Evolutionary conservation across 23 tunicate species (phyloP).

Genomic region (Trididemnum miniatum): DNA sequence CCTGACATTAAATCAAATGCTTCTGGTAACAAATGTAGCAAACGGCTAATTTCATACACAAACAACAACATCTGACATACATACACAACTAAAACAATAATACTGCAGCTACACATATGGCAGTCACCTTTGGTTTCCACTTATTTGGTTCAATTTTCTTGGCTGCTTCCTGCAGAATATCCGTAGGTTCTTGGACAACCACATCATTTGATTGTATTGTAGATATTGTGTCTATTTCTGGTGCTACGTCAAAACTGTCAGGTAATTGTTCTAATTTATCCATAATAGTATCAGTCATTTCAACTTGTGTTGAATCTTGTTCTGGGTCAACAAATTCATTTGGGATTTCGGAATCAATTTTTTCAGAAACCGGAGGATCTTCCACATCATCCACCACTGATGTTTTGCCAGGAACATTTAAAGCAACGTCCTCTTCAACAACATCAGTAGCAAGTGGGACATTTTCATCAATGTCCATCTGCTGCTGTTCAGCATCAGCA

Average conservation of each 20-base stretch:
- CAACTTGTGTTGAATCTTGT: background rate
- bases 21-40: too few species aligned
- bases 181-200: conserved; percentile 6
- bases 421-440: conserved; percentile 3
- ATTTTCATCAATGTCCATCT: background rate
- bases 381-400: background rate
- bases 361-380: background rate
- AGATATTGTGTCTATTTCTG: background rate
- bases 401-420: background rate
- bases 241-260: background rate
- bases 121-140: conserved; percentile 27
- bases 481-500: background rate
- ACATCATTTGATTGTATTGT: background rate
- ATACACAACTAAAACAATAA: too few species aligned
- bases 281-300: background rate
- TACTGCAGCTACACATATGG: too few species aligned
- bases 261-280: conserved; percentile 17
- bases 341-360: background rate
- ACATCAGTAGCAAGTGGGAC: background rate
- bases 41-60: too few species aligned
- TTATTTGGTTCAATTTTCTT: conserved; percentile 33
- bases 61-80: too few species aligned
- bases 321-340: background rate
- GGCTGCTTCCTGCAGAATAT: conserved; percentile 26
- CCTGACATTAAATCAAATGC: too few species aligned